These are phyloP conservation scores for Scaptodrosophila lebanonensis DNA, from an alignment of 1,140 invertebrate genomes.

Conservation along the genomic window DNA sequence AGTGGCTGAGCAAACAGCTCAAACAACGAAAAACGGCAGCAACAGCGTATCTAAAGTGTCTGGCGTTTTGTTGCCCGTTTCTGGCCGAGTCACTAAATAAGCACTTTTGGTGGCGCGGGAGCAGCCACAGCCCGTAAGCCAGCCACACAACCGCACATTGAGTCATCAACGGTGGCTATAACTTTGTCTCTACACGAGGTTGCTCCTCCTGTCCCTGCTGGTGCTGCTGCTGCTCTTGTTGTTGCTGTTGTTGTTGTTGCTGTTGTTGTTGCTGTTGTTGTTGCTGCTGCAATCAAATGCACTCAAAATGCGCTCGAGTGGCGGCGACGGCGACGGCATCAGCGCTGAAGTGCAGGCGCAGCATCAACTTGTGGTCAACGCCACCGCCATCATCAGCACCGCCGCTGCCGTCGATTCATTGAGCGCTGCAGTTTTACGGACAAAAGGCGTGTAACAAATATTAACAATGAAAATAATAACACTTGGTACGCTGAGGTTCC, in stretches of 20 bases:
- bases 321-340: neutral
- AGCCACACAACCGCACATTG: conserved; percentile 41
- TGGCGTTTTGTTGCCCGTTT: conserved; percentile 7
- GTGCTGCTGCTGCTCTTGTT: too few species aligned
- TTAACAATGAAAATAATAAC: conserved; percentile 75
- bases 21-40: conserved; percentile 66
- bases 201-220: too few species aligned
- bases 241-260: too few species aligned
- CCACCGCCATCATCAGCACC: neutral
- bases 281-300: conserved; percentile 61
- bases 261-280: too few species aligned
- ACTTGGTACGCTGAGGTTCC: too few species aligned
- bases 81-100: conserved; percentile 70
- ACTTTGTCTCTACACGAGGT: too few species aligned
- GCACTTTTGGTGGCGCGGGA: conserved; percentile 43
- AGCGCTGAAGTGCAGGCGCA: neutral
- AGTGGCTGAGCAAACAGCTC: conserved; percentile 68
- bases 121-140: conserved; percentile 30
- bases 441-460: conserved; percentile 74
- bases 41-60: conserved; percentile 61
- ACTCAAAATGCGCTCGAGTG: conserved; percentile 29
- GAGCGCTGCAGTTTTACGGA: conserved; percentile 5
- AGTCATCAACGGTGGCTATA: conserved; percentile 32
- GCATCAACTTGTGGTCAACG: neutral
- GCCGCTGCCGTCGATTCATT: too few species aligned